Conservation (phyloP, 2,888 invertebrate species). For the Cancer borealis region DNA sequence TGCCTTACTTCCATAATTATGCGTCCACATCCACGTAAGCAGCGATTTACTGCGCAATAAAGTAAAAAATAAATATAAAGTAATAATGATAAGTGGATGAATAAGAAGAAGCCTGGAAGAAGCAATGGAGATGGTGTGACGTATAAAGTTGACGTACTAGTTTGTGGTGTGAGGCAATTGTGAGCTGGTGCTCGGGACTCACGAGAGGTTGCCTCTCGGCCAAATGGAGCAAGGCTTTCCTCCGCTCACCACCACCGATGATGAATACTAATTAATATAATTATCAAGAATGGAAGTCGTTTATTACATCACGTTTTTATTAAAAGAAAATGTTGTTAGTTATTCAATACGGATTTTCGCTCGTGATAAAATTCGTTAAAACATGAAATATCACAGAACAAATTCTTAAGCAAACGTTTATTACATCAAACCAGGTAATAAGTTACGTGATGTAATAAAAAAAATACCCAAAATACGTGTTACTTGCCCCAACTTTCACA, state of each 20-base stretch:
- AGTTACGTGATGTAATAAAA: not conserved
- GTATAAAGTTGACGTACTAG: not conserved
- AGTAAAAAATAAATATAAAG: not conserved
- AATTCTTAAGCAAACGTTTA: not conserved
- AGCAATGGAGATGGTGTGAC: not conserved
- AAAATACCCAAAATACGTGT: not conserved
- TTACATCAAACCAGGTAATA: not conserved
- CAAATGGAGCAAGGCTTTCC: slow-evolving; percentile 11
- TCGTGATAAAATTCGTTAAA: not conserved
- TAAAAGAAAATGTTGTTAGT: not conserved
- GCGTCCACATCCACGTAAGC: not conserved
- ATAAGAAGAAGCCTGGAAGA: not conserved
- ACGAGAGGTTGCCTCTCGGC: not conserved
- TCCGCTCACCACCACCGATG: not conserved
- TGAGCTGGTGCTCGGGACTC: not conserved
- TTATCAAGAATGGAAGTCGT: not conserved
- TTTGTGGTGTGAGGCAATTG: not conserved
- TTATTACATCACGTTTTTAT: slow-evolving; percentile 6
- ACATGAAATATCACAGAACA: not conserved
- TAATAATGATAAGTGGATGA: not conserved
- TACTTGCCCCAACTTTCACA: not conserved
- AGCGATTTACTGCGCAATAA: not conserved
- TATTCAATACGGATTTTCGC: not conserved
- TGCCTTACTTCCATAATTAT: not conserved
- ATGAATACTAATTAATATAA: not conserved